Base-by-base conservation (phyloP, 1,140 invertebrate species). In the Teleogryllus occipitalis region DNA sequence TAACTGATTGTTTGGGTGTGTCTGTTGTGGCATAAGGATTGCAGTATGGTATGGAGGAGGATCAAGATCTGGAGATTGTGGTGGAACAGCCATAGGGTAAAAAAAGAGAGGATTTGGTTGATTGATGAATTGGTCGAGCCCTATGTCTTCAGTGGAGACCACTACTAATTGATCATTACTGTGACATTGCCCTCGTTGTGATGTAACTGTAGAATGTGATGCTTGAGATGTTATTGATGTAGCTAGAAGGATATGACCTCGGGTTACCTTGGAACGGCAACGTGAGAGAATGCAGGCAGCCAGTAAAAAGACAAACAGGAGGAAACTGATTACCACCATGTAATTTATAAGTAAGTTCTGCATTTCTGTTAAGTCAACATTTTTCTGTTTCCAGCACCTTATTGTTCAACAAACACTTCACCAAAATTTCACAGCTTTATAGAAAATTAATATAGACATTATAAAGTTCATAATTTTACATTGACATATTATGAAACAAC, bases 31-130 rank as follows among this genome's bases (percentile, higher is more conserved):
- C 82, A 92, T 88, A 76, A 91, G 86, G 78, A 92, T 89, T 8
- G 91, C 91, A 85, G 92, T 90, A 84, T 92, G 90, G 86, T 92
- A 92, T 8, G 91, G 91, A 10, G 91, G 90, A 21, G 90, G 90
- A 27, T 82, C 82, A 22, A 80, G 75, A 14, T 48, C 79, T 47
- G 79, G 82, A 81, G 83, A 81, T 47, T 82, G 84, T 48, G 81
- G 3, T 81, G 82, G 87, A 85, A 81, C 89, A 89, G 77, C 89
- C 82, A 3, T 88, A 87, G 77, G 46, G 18, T 46, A 5, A 72
- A 78, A 48, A 15, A 72, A 15, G 8, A 78, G 14, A 47, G 75
- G 14, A 46, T 47, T 76, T 12, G 75, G 5, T 47, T 76, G 75
- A 76, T 76, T 47, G 7, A 46, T 18, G 8, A 76, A 46, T 47